Evolutionary conservation across 2,797 vertebrate species (phyloP).

Genomic region (Sardinella longiceps): DNA sequence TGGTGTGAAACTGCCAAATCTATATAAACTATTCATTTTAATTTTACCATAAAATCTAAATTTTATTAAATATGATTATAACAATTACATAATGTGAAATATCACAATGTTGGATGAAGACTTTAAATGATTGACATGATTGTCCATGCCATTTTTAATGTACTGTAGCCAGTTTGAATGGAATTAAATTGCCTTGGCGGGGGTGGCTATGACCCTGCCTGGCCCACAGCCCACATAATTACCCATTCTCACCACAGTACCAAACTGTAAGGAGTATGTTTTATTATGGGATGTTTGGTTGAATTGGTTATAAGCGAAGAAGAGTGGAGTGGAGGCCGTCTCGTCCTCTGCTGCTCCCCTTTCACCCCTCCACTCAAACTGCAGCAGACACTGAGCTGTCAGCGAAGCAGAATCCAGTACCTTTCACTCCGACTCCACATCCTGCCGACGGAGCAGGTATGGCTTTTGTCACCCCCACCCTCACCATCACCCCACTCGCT

Average conservation of each 20-base stretch:
- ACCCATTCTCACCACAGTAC: too few species aligned
- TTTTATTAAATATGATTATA: neutral
- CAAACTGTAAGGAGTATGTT: too few species aligned
- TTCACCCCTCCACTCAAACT: constrained; percentile 36
- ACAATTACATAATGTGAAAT: too few species aligned
- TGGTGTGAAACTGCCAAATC: neutral
- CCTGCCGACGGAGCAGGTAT: constrained; percentile 44
- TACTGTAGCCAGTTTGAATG: too few species aligned
- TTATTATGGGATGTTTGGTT: too few species aligned
- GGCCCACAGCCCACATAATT: too few species aligned
- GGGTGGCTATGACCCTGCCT: too few species aligned
- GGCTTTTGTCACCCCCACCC: constrained; percentile 46
- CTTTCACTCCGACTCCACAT: constrained; percentile 39
- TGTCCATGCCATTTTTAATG: neutral
- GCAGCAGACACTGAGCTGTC: constrained; percentile 37
- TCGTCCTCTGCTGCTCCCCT: neutral
- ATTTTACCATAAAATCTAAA: neutral
- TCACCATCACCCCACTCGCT: neutral
- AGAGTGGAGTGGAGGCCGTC: neutral
- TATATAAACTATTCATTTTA: too few species aligned
- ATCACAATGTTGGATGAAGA: neutral
- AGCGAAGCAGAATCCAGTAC: constrained; percentile 36
- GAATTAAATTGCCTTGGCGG: too few species aligned
- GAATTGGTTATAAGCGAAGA: too few species aligned
- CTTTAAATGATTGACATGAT: neutral